Percentiles rank a stretch among this genome's conserved stretches.
These are phyloP conservation scores for Phenacoccus solenopsis DNA, from an alignment of 1,140 invertebrate genomes.

Conservation along the genomic window DNA sequence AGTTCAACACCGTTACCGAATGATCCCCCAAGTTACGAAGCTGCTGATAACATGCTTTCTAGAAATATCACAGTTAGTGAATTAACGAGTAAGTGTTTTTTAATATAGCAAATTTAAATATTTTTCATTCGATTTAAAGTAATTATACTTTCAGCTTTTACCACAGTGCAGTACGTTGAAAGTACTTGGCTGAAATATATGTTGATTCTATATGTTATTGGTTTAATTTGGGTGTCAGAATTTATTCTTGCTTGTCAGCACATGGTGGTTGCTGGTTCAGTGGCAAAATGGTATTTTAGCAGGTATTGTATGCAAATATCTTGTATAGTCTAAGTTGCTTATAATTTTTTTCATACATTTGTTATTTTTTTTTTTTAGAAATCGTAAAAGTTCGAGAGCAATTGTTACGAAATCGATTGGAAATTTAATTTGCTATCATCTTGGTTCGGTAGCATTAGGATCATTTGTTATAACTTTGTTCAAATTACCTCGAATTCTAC, in stretches of 20 bases:
- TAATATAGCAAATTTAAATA: not conserved
- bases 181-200: constrained; percentile 64
- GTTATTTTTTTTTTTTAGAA: not conserved
- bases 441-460: constrained; percentile 82
- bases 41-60: not conserved
- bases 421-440: constrained; percentile 70
- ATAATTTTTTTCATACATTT: not conserved
- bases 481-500: constrained; percentile 75
- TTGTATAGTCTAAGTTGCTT: too few relatives aligned
- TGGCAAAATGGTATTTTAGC: constrained; percentile 77
- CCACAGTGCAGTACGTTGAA: constrained; percentile 52
- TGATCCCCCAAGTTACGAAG: not conserved
- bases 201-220: constrained; percentile 85
- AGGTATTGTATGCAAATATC: too few relatives aligned
- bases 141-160: constrained; percentile 37
- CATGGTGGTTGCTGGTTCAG: constrained; percentile 77
- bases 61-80: constrained; percentile 13
- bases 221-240: constrained; percentile 76
- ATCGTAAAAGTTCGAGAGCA: constrained; percentile 30
- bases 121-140: not conserved
- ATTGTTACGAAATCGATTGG: constrained; percentile 58
- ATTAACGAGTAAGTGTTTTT: constrained; percentile 18
- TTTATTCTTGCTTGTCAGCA: constrained; percentile 85
- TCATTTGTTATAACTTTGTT: constrained; percentile 82
- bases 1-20: too few relatives aligned